Percentiles rank a stretch among this genome's conserved stretches.
Evolutionary conservation across 2,113 vertebrate species (phyloP).

Genomic region (Heliornis fulica): DNA sequence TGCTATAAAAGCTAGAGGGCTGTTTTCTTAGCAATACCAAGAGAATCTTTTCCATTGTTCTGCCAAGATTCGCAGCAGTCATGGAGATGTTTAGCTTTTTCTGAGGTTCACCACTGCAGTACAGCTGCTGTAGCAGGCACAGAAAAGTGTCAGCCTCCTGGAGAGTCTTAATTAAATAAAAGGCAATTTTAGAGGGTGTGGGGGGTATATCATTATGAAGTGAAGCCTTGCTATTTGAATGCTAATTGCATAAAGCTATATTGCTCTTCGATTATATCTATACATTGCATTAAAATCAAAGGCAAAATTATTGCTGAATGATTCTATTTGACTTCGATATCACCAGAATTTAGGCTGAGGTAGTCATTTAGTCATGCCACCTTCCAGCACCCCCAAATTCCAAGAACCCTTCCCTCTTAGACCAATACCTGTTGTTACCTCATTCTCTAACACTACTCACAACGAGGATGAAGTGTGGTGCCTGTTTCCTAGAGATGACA

Average conservation of each 20-base stretch:
- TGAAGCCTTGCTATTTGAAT: neutral
- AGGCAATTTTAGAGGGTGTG: constrained; percentile 21
- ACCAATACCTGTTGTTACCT: fast-evolving
- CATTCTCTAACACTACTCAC: neutral
- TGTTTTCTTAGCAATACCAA: constrained; percentile 16
- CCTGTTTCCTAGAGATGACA: fast-evolving
- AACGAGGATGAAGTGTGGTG: neutral
- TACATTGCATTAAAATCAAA: neutral
- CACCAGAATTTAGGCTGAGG: neutral
- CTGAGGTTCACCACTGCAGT: constrained; percentile 4
- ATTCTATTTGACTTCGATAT: neutral
- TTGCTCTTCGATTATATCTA: neutral
- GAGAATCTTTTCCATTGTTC: constrained; percentile 12
- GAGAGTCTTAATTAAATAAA: constrained; percentile 65
- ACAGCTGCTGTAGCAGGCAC: constrained; percentile 35
- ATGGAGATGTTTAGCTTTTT: neutral
- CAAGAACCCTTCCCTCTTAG: neutral
- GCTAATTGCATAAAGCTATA: neutral
- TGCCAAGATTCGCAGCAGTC: neutral
- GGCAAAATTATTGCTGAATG: neutral
- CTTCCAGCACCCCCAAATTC: neutral
- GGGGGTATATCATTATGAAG: neutral
- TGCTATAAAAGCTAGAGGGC: neutral
- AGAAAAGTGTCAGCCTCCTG: constrained; percentile 29
- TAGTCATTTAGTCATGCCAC: neutral